Evolutionary conservation across 2,888 invertebrate genomes (phyloP).

Genomic region (Teinopalpus imperialis): DNA sequence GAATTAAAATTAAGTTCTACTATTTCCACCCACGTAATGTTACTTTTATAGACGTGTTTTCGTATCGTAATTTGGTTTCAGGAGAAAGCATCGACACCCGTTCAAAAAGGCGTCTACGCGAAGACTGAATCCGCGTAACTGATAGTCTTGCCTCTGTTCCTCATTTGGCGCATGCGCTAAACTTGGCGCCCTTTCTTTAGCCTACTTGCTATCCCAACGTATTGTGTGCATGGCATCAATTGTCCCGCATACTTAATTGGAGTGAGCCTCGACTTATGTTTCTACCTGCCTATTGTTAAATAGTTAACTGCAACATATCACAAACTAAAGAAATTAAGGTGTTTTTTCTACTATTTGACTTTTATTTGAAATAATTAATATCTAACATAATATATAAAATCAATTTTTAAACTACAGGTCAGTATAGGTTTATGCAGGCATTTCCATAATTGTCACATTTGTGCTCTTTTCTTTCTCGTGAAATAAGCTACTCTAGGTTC

Average conservation of each 20-base stretch:
- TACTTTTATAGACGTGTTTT: slow-evolving; percentile 35
- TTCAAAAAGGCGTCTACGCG: slow-evolving; percentile 43
- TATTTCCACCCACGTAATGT: slow-evolving; percentile 45
- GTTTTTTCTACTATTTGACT: too few species aligned
- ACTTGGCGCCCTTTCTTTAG: slow-evolving; percentile 77
- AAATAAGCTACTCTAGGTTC: too few species aligned
- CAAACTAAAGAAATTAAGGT: too few species aligned
- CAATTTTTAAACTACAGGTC: too few species aligned
- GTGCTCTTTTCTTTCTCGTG: too few species aligned
- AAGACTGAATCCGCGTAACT: slow-evolving; percentile 63
- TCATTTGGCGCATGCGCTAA: slow-evolving; percentile 57
- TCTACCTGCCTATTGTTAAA: slow-evolving; percentile 20
- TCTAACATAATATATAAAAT: too few species aligned
- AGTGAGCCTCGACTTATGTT: slow-evolving; percentile 32
- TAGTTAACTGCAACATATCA: slow-evolving; percentile 9
- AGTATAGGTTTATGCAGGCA: too few species aligned
- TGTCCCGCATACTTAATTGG: slow-evolving; percentile 74
- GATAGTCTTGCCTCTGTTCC: slow-evolving; percentile 42
- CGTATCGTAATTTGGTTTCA: slow-evolving; percentile 31
- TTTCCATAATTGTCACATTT: too few species aligned
- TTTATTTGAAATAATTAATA: too few species aligned
- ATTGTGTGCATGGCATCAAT: slow-evolving; percentile 71
- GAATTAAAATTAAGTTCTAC: slow-evolving; percentile 31
- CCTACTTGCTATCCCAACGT: slow-evolving; percentile 57
- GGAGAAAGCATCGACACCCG: slow-evolving; percentile 40